Percentiles rank a stretch among this genome's conserved stretches.
Evolutionary conservation across 2,797 vertebrate species (phyloP).

Genomic region (Ficedula albicollis): DNA sequence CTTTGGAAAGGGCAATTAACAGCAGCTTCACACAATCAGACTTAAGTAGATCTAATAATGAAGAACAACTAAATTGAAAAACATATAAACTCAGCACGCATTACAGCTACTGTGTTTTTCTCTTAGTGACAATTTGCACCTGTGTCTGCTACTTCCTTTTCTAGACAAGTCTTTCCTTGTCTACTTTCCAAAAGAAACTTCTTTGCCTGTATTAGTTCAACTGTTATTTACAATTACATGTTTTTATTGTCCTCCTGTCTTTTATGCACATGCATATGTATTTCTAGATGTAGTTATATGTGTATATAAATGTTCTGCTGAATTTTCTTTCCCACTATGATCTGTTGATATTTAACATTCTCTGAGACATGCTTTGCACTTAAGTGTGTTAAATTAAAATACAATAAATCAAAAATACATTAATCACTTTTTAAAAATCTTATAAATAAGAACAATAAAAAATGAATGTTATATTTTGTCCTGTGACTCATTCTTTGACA

Average conservation of each 20-base stretch:
- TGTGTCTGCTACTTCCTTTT: neutral
- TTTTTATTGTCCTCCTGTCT: neutral
- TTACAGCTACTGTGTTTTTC: neutral
- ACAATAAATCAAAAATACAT: neutral
- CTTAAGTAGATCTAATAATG: neutral
- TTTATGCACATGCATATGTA: neutral
- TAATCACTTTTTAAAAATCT: neutral
- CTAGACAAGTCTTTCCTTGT: neutral
- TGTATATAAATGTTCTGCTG: neutral
- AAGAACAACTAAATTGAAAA: neutral
- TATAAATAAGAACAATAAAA: constrained; percentile 24
- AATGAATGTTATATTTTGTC: constrained; percentile 53
- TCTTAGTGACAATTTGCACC: neutral
- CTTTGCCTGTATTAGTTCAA: neutral
- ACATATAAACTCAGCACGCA: neutral
- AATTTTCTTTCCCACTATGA: neutral
- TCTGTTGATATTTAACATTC: neutral
- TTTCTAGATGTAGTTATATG: neutral
- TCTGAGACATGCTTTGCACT: neutral
- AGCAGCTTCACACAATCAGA: neutral
- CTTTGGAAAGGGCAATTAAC: neutral
- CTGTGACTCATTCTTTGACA: constrained; percentile 68
- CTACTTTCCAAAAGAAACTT: neutral
- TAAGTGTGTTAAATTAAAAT: neutral
- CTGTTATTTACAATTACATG: neutral